Conservation (phyloP, 1,140 invertebrate genomes). For the Formica exsecta region DNA sequence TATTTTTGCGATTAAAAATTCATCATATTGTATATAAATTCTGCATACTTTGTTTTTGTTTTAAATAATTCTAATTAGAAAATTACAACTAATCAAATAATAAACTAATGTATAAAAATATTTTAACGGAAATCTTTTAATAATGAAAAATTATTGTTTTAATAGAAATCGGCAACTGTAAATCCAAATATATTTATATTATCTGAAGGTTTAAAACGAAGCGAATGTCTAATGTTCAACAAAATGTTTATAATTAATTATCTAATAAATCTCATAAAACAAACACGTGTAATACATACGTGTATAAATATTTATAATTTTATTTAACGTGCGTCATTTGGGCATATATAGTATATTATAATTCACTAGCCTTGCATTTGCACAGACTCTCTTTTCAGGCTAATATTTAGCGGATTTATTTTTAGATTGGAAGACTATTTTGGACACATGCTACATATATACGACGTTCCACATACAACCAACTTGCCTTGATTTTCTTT, state of each 20-base stretch:
- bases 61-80: background rate
- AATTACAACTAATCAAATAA: background rate
- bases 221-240: background rate
- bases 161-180: background rate
- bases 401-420: constrained; percentile 64
- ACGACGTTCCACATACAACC: background rate
- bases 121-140: background rate
- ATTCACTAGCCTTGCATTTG: background rate
- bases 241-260: background rate
- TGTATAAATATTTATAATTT: background rate
- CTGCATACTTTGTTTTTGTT: background rate
- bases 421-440: constrained; percentile 69
- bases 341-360: background rate
- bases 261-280: constrained; percentile 7
- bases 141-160: background rate
- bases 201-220: background rate
- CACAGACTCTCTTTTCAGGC: constrained; percentile 63
- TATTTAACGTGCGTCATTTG: background rate
- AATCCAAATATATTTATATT: background rate
- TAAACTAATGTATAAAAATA: no score
- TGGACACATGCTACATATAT: constrained; percentile 20
- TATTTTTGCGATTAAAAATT: background rate
- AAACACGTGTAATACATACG: no score
- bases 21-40: background rate
- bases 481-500: constrained; percentile 15